phyloP scores from a whole-genome alignment of 2,888 invertebrate species.

The Pseudolycoriella hygida region DNA sequence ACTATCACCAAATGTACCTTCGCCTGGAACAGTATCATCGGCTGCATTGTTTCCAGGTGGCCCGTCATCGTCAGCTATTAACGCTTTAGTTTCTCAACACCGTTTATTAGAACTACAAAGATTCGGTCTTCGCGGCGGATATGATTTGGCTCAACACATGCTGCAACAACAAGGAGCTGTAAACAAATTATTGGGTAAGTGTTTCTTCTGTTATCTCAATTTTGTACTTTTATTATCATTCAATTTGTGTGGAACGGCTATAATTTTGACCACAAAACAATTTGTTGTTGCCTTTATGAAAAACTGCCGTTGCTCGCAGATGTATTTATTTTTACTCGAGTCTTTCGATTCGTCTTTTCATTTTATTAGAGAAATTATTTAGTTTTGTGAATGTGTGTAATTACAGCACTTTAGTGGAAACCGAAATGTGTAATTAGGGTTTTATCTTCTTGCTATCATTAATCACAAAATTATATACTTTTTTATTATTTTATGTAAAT shows the following conservation, averaged over 20 bases:
- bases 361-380: not conserved
- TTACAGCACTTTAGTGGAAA: conserved; percentile 3
- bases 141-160: conserved; percentile 81
- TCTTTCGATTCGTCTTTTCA: not conserved
- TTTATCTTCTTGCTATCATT: conserved; percentile 3
- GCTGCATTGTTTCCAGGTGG: conserved; percentile 24
- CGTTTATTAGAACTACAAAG: conserved; percentile 64
- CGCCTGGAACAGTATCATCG: conserved; percentile 25
- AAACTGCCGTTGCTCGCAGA: not conserved
- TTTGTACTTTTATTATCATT: not conserved
- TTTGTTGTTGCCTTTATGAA: not conserved
- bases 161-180: conserved; percentile 83
- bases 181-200: conserved; percentile 76
- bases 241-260: not conserved
- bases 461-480: conserved; percentile 1
- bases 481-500: conserved; percentile 1
- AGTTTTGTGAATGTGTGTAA: not conserved
- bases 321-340: not conserved
- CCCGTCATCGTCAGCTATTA: conserved; percentile 41
- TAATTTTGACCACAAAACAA: not conserved
- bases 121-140: conserved; percentile 66
- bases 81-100: conserved; percentile 59
- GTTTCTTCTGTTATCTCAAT: not conserved
- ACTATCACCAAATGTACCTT: conserved; percentile 26
- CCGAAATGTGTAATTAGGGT: not conserved